Conservation (phyloP, 2,797 vertebrate species). For the Pagetopsis macropterus region DNA sequence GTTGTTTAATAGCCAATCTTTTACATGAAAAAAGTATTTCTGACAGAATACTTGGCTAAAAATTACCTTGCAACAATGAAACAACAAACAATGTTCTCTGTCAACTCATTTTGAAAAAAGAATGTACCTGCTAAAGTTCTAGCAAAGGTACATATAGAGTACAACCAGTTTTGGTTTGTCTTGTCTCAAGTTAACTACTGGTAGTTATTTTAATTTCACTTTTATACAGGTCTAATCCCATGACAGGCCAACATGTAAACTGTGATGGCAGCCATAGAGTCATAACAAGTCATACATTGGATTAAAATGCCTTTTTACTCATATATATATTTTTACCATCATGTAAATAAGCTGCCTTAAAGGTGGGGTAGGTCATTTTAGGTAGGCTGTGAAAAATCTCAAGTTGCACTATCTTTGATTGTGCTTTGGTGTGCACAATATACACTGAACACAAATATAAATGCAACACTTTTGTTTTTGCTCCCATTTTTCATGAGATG, state of each 20-base stretch:
- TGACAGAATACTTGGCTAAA: background rate
- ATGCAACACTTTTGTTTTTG: no score
- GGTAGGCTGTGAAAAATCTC: background rate
- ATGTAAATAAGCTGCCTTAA: no score
- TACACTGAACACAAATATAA: no score
- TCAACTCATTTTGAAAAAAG: background rate
- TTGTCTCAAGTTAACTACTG: background rate
- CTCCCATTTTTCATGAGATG: no score
- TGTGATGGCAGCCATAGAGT: background rate
- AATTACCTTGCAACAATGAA: background rate
- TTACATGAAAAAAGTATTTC: background rate
- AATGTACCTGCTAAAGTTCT: background rate
- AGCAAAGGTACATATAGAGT: background rate
- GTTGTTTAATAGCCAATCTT: conserved; percentile 2
- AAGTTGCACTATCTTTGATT: background rate
- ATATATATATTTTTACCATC: no score
- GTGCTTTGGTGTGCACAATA: background rate
- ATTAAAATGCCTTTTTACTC: no score
- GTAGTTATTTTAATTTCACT: background rate
- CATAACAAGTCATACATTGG: no score
- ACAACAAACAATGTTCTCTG: background rate
- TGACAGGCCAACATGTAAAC: background rate
- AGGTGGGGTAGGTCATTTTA: no score
- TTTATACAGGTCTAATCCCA: background rate
- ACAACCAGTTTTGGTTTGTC: background rate